Base-by-base conservation (phyloP, 2,888 invertebrate genomes). In the Philereme vetulata region DNA sequence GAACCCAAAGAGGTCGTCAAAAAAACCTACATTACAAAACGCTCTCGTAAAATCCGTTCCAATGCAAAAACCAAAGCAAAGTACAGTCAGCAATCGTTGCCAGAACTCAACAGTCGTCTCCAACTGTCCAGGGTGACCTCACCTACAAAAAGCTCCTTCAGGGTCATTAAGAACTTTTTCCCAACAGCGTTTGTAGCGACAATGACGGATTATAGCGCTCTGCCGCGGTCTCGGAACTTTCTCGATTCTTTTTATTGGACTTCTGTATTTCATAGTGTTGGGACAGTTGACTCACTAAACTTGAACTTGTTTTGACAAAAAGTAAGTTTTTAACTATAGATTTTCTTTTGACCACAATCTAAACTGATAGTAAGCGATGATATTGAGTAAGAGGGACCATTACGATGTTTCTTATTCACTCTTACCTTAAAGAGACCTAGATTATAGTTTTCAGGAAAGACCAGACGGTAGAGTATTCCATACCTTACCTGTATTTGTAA, bases 151-250 rank as follows among this genome's bases (percentile, higher is more conserved):
- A 79, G 70, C 72, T 77, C 74, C 71, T 57, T 45, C 68, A 74
- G 66, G 75, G 80, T 81, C 81, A 80, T 82, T 82, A 81, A 64
- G 70, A 73, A 80, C 74, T 81, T 82, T 81, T 81, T 79, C 79
- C 72, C 68, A 67, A 68, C 72, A 66, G 66, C 65, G 75, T 72
- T 74, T 73, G 79, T 69, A 65, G 62, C 76, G 81, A 82, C 81
- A 82, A 82, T 77, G 81, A 82, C 75, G 77, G 72, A 82, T 81
- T 77, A 59, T 62, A 54, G 32, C 62, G 44, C 44, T 42, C 10
- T 55, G 60, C 53, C 50, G 54, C 54, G 45, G 66, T 57, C 60
- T 51, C 35, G 50, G 36, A 61, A 67, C 62, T 67, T 67, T 42
- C 49, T 57, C 64, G 64, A 67, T 68, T 68, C 68, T 67, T 71